These are phyloP conservation scores for Pseudochirops corinnae DNA, from an alignment of 2,797 vertebrate species.

Conservation along the genomic window DNA sequence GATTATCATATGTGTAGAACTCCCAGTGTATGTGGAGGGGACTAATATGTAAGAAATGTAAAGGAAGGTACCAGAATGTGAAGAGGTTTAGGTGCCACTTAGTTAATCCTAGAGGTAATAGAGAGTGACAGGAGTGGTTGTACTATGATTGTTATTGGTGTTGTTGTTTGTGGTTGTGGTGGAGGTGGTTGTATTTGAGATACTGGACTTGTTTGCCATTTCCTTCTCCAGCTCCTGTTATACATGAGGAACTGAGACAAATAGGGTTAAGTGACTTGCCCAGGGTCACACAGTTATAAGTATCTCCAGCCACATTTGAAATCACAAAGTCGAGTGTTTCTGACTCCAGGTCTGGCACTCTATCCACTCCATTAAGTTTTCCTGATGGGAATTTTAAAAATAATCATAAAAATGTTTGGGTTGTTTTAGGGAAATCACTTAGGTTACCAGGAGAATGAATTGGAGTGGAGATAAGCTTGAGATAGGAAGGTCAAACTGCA, in stretches of 20 bases:
- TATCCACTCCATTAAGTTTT: background rate
- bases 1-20: background rate
- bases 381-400: background rate
- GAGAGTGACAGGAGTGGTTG: background rate
- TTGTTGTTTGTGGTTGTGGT: too few relatives aligned
- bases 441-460: background rate
- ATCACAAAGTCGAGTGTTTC: background rate
- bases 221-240: background rate
- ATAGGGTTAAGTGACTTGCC: background rate
- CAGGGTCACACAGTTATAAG: background rate
- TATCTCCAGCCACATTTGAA: background rate
- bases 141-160: too few relatives aligned
- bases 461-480: background rate
- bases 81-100: background rate
- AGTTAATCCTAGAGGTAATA: background rate
- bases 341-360: background rate
- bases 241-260: background rate
- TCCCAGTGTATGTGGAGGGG: background rate
- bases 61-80: background rate
- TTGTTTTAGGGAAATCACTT: background rate
- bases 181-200: too few relatives aligned
- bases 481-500: background rate
- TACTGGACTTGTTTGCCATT: background rate
- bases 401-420: background rate
- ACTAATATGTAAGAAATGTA: background rate